These are phyloP conservation scores for Dendropsophus ebraccatus DNA, from an alignment of 2,113 vertebrate genomes.

Conservation along the genomic window DNA sequence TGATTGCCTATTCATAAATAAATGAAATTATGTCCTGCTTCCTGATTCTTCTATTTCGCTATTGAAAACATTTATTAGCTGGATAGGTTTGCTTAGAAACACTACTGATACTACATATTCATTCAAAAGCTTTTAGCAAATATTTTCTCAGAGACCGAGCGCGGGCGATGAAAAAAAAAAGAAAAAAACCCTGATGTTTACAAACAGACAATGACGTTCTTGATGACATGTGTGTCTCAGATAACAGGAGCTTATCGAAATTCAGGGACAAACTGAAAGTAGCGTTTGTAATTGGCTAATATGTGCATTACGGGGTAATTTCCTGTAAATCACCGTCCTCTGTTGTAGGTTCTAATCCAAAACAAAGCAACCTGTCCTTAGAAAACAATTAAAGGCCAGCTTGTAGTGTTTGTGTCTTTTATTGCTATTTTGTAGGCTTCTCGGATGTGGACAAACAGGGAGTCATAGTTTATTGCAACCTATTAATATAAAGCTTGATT, in stretches of 20 bases:
- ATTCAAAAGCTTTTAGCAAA: slow-evolving; percentile 68
- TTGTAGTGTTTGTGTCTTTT: not conserved
- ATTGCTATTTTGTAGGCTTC: not conserved
- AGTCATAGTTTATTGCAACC: slow-evolving; percentile 4
- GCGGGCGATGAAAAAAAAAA: slow-evolving; percentile 60
- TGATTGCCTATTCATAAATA: slow-evolving; percentile 55
- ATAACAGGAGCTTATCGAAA: slow-evolving; percentile 67
- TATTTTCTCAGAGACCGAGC: slow-evolving; percentile 72
- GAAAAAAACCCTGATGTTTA: slow-evolving; percentile 61
- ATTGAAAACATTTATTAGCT: slow-evolving; percentile 60
- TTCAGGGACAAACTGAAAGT: slow-evolving; percentile 63
- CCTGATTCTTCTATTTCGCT: slow-evolving; percentile 56
- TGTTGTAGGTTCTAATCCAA: slow-evolving; percentile 74
- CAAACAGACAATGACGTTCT: slow-evolving; percentile 71
- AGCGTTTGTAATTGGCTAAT: slow-evolving; percentile 70
- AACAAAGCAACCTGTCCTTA: slow-evolving; percentile 65
- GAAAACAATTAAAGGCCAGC: slow-evolving; percentile 65
- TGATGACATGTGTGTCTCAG: slow-evolving; percentile 67
- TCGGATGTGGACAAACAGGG: not conserved
- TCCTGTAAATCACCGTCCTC: slow-evolving; percentile 81
- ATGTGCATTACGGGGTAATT: slow-evolving; percentile 73
- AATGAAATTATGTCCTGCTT: slow-evolving; percentile 37
- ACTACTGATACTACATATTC: slow-evolving; percentile 62
- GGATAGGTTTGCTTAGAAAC: slow-evolving; percentile 61
- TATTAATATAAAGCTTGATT: not conserved